Evolutionary conservation across 2,113 vertebrate genomes (phyloP).

Genomic region (Epinephelus cyanopodus): DNA sequence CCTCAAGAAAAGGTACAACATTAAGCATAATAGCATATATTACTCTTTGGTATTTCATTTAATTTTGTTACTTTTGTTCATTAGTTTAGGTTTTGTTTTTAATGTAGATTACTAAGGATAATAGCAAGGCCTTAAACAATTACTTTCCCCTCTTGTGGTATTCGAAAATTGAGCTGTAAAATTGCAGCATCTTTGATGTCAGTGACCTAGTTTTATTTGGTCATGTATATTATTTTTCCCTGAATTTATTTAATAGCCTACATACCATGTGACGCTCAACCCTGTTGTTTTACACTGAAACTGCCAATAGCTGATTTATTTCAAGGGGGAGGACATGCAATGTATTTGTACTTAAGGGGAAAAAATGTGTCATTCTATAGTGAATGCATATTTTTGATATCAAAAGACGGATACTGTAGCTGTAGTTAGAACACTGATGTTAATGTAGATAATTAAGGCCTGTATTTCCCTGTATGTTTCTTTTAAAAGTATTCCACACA

Average conservation of each 20-base stretch:
- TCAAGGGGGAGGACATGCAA: too few species aligned
- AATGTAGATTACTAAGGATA: background rate
- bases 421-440: too few species aligned
- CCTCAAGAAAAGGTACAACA: conserved; percentile 92
- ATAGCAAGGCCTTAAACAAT: background rate
- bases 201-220: background rate
- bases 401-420: background rate
- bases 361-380: too few species aligned
- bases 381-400: background rate
- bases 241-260: background rate
- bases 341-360: too few species aligned
- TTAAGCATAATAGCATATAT: background rate
- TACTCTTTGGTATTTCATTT: background rate
- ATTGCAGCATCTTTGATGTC: background rate
- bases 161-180: background rate
- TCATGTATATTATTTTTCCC: background rate
- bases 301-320: background rate
- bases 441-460: too few species aligned
- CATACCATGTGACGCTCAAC: too few species aligned
- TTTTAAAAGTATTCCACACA: background rate
- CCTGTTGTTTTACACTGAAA: too few species aligned
- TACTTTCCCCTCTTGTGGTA: background rate
- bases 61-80: background rate
- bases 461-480: background rate
- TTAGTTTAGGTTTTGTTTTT: background rate